A percentile compares a stretch with the other conserved stretches of the same genome.
These are phyloP conservation scores for Tortricodes alternella DNA, from an alignment of 2,888 invertebrate species.

Conservation along the genomic window DNA sequence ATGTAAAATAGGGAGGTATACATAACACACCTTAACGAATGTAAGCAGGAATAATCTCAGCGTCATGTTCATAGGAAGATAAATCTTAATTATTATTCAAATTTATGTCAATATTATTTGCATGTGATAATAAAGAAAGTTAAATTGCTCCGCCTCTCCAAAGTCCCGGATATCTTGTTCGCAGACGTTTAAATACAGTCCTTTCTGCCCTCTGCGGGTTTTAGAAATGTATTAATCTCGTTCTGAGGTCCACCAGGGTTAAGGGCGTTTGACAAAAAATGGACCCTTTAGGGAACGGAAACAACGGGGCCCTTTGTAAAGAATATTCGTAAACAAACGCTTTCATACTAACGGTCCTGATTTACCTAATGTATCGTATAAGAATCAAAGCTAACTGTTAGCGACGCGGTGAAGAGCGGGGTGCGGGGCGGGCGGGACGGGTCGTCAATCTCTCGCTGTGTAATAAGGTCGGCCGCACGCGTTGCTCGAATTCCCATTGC, in stretches of 20 bases:
- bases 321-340: neutral
- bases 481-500: too few relatives aligned
- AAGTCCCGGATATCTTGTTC: slow-evolving; percentile 1
- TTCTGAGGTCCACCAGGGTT: slow-evolving; percentile 7
- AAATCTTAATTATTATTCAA: slow-evolving; percentile 25
- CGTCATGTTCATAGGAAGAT: slow-evolving; percentile 6
- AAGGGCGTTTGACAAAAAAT: slow-evolving; percentile 14
- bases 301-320: neutral
- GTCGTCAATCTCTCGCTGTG: too few relatives aligned
- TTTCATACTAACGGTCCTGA: neutral
- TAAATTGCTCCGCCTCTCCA: slow-evolving; percentile 20
- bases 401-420: too few relatives aligned
- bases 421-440: too few relatives aligned
- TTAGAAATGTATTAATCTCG: slow-evolving; percentile 28
- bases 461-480: too few relatives aligned
- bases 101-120: slow-evolving; percentile 23
- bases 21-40: neutral
- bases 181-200: slow-evolving; percentile 20
- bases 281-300: slow-evolving; percentile 1
- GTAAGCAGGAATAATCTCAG: neutral
- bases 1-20: neutral
- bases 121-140: slow-evolving; percentile 34
- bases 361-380: too few relatives aligned
- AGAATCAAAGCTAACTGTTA: too few relatives aligned
- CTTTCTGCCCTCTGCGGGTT: slow-evolving; percentile 9